Percentiles rank a stretch among this genome's conserved stretches.
These are phyloP conservation scores for Anabas testudineus DNA, from an alignment of 2,797 vertebrate species.

Conservation along the genomic window DNA sequence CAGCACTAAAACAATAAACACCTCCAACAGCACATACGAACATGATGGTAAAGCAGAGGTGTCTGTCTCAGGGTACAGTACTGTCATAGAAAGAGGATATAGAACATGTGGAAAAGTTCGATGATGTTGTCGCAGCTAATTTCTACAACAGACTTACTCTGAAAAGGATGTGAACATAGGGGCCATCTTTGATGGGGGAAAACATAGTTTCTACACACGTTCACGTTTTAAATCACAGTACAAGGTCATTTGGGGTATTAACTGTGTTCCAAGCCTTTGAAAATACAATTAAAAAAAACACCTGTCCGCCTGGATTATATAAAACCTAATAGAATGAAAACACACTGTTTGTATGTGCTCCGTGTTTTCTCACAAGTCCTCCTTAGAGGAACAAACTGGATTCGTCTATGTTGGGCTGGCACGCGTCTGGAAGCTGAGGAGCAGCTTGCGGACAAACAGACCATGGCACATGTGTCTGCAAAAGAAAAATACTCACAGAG, in stretches of 20 bases:
- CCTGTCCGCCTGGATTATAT: conserved; percentile 27
- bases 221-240: conserved; percentile 19
- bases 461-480: conserved; percentile 82
- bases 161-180: not conserved
- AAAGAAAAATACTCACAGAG: conserved; percentile 11
- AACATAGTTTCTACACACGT: conserved; percentile 13
- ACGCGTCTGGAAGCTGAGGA: conserved; percentile 88
- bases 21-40: conserved; percentile 26
- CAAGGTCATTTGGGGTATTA: conserved; percentile 3
- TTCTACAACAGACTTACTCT: not conserved
- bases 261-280: conserved; percentile 43
- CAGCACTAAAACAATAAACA: conserved; percentile 25
- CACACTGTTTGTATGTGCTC: conserved; percentile 19
- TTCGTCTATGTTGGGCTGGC: conserved; percentile 84
- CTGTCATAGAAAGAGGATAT: conserved; percentile 81
- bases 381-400: conserved; percentile 85
- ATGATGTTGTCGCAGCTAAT: conserved; percentile 84
- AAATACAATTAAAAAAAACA: conserved; percentile 23
- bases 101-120: conserved; percentile 83
- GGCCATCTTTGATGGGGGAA: not conserved
- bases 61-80: conserved; percentile 81
- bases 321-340: conserved; percentile 41
- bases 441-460: conserved; percentile 85
- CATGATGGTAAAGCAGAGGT: conserved; percentile 79
- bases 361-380: conserved; percentile 79